Evolutionary conservation across 2,113 vertebrate species (phyloP), one percentile per base, ranked within the genome.

Genomic region (Gallinago media): DNA sequence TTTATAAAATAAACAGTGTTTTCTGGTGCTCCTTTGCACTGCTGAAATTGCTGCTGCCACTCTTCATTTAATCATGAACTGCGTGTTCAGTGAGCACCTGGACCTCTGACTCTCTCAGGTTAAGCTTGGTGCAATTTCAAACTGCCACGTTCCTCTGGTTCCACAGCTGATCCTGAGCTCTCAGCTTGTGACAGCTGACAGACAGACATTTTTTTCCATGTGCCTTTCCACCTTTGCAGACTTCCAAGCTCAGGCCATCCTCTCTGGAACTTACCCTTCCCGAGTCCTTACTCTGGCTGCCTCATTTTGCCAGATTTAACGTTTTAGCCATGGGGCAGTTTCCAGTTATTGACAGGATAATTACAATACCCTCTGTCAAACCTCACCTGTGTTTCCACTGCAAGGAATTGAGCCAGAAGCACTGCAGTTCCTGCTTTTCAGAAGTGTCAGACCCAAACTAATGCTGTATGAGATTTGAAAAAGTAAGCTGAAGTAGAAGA

Each of bases 71-170:
- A 19, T 3, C 1, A 1, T 20, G n/a, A 86, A 19, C 29, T 55
- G 10, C 6, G 1, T 12, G 34, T n/a, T 7, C 15, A 12, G 0
- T 42, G 6, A 46, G 12, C 8, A 15, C 18, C 15, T 46, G 36
- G 6, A 62, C 14, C 22, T 54, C 52, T 65, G 63, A 5, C 19
- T 56, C 31, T 44, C 2, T 6, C 68, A 74, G n/a, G 16, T 56
- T 63, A 32, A 81, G 31, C 5, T 16, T 29, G 25, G 18, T 56
- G 58, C 6, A 23, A 10, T 63, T 52, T 71, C n/a, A 34, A 89
- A 46, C 9, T 2, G 11, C 29, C 42, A 2, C 0, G 4, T 50
- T 80, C 25, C 42, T 84, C 38, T 72, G 52, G 8, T 15, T 72
- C 13, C 20, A 5, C 0, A 3, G 23, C 44, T 58, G 22, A 2